Evolutionary conservation across 2,797 vertebrate species (phyloP), one percentile per base, ranked within the genome.

Genomic region (Peromyscus nudipes): DNA sequence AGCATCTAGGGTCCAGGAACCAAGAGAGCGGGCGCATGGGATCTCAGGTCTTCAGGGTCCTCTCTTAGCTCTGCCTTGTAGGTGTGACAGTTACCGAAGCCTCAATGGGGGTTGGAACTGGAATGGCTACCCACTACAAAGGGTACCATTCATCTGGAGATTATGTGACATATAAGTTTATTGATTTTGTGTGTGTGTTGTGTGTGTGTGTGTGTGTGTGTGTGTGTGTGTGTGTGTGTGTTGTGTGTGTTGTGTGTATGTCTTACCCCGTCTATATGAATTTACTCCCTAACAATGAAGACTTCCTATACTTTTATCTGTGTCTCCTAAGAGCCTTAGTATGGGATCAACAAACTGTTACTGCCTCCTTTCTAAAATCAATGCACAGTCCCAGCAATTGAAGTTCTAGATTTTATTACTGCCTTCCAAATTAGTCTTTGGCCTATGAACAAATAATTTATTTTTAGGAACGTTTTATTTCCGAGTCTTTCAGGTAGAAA

Each of bases 371-470:
- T 92, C 83, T 92, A 82, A 94, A 96, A 79, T 84, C 69, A 81
- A 52, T 46, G 25, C 73, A 23, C 19, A 37, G 62, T 43, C 4
- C 80, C 9, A 6, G 14, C 40, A 73, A 60, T 11, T 75, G 13
- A 94, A 86, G 49, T 76, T 93, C 49, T 79, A 91, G 52, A 43
- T 76, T 93, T 84, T 40, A 60, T 80, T 75, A 64, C 34, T 92
- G 92, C 92, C 82, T 77, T 96, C 65, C 76, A 49, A 75, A 73
- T 92, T 76, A 84, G 57, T 43, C 43, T 92, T 95, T 96, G 82
- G 65, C 80, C 67, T 95, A 40, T 67, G 90, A 92, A 34, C 52
- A 85, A 91, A 93, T 55, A 46, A 49, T 82, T 92, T 89, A 6
- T 87, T 31, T 89, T 83, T 80, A 87, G 64, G 27, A 95, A 81